These are phyloP conservation scores for Pediacus dermestoides DNA, from an alignment of 2,888 invertebrate species.

Conservation along the genomic window DNA sequence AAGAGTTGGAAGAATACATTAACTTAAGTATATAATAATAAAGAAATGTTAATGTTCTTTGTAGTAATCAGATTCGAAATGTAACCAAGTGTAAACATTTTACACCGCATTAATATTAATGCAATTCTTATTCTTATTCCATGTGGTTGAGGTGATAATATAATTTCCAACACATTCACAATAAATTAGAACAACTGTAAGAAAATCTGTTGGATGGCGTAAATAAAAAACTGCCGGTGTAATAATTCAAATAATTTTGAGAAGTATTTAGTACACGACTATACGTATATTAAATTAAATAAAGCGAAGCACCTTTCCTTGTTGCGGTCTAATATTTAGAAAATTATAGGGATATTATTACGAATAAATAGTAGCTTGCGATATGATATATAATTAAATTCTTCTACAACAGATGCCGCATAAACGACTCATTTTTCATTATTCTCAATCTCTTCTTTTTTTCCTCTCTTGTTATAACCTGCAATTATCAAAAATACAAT, in stretches of 20 bases:
- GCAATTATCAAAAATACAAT: conserved; percentile 27
- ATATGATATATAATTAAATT: conserved; percentile 40
- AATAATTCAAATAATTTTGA: too few relatives aligned
- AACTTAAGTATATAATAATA: conserved; percentile 10
- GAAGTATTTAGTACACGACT: too few relatives aligned
- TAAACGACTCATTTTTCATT: conserved; percentile 28
- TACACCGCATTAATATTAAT: conserved; percentile 18
- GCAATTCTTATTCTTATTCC: too few relatives aligned
- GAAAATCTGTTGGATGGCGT: too few relatives aligned
- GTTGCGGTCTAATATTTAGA: conserved; percentile 32
- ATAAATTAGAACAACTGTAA: too few relatives aligned
- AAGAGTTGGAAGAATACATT: too few relatives aligned
- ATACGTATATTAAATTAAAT: too few relatives aligned
- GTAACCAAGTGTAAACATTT: conserved; percentile 22
- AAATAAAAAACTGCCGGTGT: too few relatives aligned
- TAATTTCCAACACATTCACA: too few relatives aligned
- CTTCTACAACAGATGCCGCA: conserved; percentile 40
- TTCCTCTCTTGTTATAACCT: conserved; percentile 30
- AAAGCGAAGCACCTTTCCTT: too few relatives aligned
- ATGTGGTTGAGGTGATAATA: too few relatives aligned
- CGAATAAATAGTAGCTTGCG: conserved; percentile 38
- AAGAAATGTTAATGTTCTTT: conserved; percentile 14
- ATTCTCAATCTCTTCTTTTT: conserved; percentile 33
- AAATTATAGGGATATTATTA: conserved; percentile 44
- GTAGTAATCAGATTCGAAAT: conserved; percentile 20